These are phyloP conservation scores for Leptura quadrifasciata DNA, from an alignment of 2,888 invertebrate genomes.

Conservation along the genomic window DNA sequence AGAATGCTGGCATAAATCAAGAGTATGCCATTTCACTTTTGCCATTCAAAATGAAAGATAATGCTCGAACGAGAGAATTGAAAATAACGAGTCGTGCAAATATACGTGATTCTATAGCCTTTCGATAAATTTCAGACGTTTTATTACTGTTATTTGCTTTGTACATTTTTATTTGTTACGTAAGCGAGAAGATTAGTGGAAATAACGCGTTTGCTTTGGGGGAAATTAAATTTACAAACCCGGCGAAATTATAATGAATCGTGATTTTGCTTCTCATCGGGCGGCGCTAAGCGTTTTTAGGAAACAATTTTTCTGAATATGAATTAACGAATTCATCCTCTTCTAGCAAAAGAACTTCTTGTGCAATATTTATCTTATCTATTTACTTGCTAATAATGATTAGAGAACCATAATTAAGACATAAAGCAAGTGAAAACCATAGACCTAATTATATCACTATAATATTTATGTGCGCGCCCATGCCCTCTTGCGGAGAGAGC, in stretches of 20 bases:
- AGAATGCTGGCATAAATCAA: slow-evolving; percentile 24
- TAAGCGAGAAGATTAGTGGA: background rate
- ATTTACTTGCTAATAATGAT: no score
- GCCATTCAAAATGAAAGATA: slow-evolving; percentile 11
- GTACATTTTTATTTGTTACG: slow-evolving; percentile 4
- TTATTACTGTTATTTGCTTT: slow-evolving; percentile 3
- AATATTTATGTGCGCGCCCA: no score
- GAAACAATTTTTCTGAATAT: no score
- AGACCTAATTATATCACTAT: no score
- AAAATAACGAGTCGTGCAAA: slow-evolving; percentile 24
- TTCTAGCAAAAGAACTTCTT: no score
- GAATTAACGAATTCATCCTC: no score
- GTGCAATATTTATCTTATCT: no score
- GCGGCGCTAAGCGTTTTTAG: no score
- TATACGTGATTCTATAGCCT: slow-evolving; percentile 19
- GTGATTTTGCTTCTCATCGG: background rate
- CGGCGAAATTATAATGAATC: background rate
- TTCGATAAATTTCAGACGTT: slow-evolving; percentile 12
- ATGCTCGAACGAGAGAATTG: slow-evolving; percentile 9
- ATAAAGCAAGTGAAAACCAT: no score
- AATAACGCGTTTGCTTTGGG: background rate
- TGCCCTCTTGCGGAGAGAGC: no score
- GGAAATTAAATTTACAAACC: background rate
- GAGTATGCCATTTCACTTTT: slow-evolving; percentile 22
- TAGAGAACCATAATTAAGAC: no score